Conservation (phyloP, 2,797 vertebrate species). For the Kryptolebias ocellatus region DNA sequence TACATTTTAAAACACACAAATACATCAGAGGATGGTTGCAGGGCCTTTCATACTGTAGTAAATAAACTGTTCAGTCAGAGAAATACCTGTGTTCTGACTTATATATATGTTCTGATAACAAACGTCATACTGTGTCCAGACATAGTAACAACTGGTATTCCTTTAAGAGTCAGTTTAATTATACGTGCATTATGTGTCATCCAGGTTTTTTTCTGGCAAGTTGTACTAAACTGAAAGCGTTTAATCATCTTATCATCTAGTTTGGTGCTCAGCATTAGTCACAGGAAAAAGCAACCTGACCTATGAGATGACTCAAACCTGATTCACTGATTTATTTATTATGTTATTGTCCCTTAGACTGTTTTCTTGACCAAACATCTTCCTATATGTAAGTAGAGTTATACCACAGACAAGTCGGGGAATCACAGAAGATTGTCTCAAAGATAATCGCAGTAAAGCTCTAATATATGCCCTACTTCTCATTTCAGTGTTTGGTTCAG, state of each 20-base stretch:
- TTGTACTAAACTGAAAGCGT: conserved; percentile 10
- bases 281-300: conserved; percentile 19
- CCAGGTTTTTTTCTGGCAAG: conserved; percentile 22
- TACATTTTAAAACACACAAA: no score
- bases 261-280: conserved; percentile 24
- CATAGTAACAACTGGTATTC: not conserved
- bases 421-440: not conserved
- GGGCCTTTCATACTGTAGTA: not conserved
- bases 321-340: conserved; percentile 18
- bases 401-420: not conserved
- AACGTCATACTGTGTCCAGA: conserved; percentile 10
- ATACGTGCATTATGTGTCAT: not conserved
- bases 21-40: no score
- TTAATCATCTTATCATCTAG: conserved; percentile 24
- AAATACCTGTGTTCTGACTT: not conserved
- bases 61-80: not conserved
- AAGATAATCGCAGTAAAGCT: conserved; percentile 31
- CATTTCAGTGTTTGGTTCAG: no score
- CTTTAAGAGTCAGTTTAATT: not conserved
- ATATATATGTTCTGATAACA: not conserved
- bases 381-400: conserved; percentile 11
- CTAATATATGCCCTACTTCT: conserved; percentile 24
- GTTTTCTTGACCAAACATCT: no score
- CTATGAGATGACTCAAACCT: conserved; percentile 4
- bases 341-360: no score